Percentiles rank a stretch among this genome's conserved stretches.
Conservation (phyloP, 2,113 vertebrate genomes). For the Thamnaconus septentrionalis region DNA sequence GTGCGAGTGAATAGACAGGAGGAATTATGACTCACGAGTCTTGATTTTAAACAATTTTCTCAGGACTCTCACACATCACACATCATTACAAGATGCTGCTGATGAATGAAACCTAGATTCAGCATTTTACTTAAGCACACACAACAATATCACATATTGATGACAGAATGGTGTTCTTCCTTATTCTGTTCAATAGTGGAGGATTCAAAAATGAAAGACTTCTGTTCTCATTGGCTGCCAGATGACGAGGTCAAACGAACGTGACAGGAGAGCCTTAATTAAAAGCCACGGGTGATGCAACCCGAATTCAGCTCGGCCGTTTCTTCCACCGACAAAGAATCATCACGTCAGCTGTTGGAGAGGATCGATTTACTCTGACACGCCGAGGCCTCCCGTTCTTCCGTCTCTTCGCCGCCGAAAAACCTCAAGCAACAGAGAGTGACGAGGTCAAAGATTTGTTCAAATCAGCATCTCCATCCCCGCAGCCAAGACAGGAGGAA, state of each 20-base stretch:
- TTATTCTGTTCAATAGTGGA: neutral
- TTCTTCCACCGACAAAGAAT: slow-evolving; percentile 74
- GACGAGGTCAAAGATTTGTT: slow-evolving; percentile 76
- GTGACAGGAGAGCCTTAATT: slow-evolving; percentile 66
- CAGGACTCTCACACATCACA: too few relatives aligned
- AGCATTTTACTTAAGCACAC: too few relatives aligned
- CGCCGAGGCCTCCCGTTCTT: slow-evolving; percentile 67
- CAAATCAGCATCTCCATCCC: slow-evolving; percentile 70
- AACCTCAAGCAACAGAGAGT: slow-evolving; percentile 65
- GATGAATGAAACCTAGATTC: too few relatives aligned
- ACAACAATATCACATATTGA: too few relatives aligned
- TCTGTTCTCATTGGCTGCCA: neutral
- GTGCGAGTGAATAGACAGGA: too few relatives aligned
- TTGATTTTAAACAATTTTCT: too few relatives aligned
- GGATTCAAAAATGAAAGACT: neutral
- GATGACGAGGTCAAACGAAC: slow-evolving; percentile 65
- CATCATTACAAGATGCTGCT: too few relatives aligned
- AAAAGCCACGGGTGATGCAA: slow-evolving; percentile 67
- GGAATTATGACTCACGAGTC: too few relatives aligned
- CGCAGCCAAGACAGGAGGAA: slow-evolving; percentile 62
- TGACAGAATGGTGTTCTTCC: too few relatives aligned
- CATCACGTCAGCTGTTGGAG: slow-evolving; percentile 74
- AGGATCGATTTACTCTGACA: slow-evolving; percentile 77
- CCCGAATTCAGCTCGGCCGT: slow-evolving; percentile 52
- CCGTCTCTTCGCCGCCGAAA: slow-evolving; percentile 17